Evolutionary conservation across 2,888 invertebrate species (phyloP), one percentile per base, ranked within the genome.

Genomic region (Pollenia griseotomentosa): DNA sequence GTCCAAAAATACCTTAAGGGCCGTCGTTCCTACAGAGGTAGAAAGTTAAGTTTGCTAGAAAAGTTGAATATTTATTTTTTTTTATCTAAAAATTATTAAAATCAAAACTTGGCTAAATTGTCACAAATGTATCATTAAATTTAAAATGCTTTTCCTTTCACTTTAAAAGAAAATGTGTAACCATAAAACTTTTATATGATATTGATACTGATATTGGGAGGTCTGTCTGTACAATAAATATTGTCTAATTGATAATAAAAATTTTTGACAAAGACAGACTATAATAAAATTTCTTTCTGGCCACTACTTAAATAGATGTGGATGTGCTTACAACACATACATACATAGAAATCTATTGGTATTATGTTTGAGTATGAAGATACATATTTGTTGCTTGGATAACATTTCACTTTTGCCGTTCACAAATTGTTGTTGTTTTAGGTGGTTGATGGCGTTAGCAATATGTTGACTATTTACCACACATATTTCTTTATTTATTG

Each of bases 391-490:
- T 61, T 51, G 44, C 68, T 70, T 16, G 53, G 59, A 70, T 75
- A 70, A 63, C 5, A 63, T 83, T 68, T 68, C 82, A 75, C 51
- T 33, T 44, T 57, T 55, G 19, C 19, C 19, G 16, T 51, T 55
- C 33, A 14, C 0, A 59, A 23, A 19, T 71, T 70, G 11, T 61
- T 53, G 4, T 42, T 70, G 44, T 61, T 19, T 71, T 63, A 63
- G 10, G 42, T 74, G 65, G 55, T 57, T 71, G 63, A 33, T 61
- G 77, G 68, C 51, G 10, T 79, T 77, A 80, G 73, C 75, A 73
- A 74, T 83, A 44, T 65, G 55, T 55, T 74, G 73, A 70, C 57
- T 51, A 71, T 85, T 46, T 48, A 53, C 51, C 53, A 61, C 73
- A 80, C 42, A 44, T 57, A 23, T 70, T 57, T 57, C 51, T 44